phyloP scores from a whole-genome alignment of 2,888 invertebrate genomes.

The Drosophila ustulata region DNA sequence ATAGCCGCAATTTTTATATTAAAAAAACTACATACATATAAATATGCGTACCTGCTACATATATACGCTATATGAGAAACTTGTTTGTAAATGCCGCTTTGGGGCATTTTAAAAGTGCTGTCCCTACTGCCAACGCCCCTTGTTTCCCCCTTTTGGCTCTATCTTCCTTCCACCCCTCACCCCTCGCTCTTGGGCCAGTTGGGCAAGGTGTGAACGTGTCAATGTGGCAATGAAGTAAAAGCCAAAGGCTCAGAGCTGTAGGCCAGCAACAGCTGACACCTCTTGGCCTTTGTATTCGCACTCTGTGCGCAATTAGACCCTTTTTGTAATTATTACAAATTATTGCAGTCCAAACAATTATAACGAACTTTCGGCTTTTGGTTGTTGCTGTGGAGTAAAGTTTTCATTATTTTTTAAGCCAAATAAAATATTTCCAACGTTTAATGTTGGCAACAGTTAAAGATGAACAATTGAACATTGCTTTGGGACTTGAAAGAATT shows the following conservation, averaged over 20 bases:
- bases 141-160: background rate
- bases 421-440: too few species aligned
- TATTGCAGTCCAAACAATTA: slow-evolving; percentile 30
- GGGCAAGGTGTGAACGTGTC: slow-evolving; percentile 78
- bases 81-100: slow-evolving; percentile 48
- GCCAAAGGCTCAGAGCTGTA: slow-evolving; percentile 49
- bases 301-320: slow-evolving; percentile 44
- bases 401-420: too few species aligned
- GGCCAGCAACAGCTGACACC: slow-evolving; percentile 38
- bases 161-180: background rate
- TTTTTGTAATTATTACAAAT: slow-evolving; percentile 68
- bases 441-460: too few species aligned
- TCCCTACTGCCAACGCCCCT: background rate
- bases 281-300: slow-evolving; percentile 19
- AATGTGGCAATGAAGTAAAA: slow-evolving; percentile 64
- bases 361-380: too few species aligned
- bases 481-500: too few species aligned
- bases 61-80: slow-evolving; percentile 23
- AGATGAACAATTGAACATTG: too few species aligned
- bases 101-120: slow-evolving; percentile 12
- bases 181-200: background rate
- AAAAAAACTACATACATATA: slow-evolving; percentile 46
- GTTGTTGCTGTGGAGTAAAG: too few species aligned
- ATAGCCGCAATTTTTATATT: slow-evolving; percentile 71
- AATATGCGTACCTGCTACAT: slow-evolving; percentile 8